A percentile compares a stretch with the other conserved stretches of the same genome.
Evolutionary conservation across 1,140 invertebrate species (phyloP).

Genomic region (Danaus plexippus): DNA sequence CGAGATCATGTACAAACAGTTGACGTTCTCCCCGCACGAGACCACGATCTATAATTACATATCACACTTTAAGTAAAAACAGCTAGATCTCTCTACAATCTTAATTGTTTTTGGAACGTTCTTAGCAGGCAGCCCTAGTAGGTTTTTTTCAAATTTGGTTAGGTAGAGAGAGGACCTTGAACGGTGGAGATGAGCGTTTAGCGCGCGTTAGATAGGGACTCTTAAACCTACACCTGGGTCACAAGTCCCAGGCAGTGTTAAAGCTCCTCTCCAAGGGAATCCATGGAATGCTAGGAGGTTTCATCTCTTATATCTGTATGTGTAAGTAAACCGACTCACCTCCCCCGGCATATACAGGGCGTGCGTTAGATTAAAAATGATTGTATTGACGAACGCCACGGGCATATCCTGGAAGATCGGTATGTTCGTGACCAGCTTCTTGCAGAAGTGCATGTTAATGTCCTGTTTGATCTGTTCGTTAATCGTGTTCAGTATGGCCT

Average conservation of each 20-base stretch:
- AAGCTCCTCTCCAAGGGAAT: neutral
- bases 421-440: slow-evolving; percentile 29
- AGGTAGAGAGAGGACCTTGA: no score
- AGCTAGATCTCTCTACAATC: no score
- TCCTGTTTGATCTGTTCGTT: slow-evolving; percentile 45
- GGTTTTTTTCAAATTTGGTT: no score
- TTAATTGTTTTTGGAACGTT: neutral
- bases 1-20: slow-evolving; percentile 30
- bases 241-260: neutral
- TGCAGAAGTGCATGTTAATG: slow-evolving; percentile 39
- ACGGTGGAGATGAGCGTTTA: no score
- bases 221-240: neutral
- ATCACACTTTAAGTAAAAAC: no score
- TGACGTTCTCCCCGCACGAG: slow-evolving; percentile 19
- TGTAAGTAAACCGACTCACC: slow-evolving; percentile 17
- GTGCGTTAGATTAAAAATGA: slow-evolving; percentile 32
- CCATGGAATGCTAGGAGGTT: no score
- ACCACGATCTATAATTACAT: slow-evolving; percentile 26
- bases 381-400: slow-evolving; percentile 33
- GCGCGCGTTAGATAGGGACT: no score
- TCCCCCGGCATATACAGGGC: slow-evolving; percentile 36
- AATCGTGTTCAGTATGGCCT: slow-evolving; percentile 31
- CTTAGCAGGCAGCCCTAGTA: neutral
- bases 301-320: neutral
- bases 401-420: slow-evolving; percentile 39